Evolutionary conservation across 2,888 invertebrate genomes (phyloP), one percentile per base, ranked within the genome.

Genomic region (Aproaerema taeniolella): DNA sequence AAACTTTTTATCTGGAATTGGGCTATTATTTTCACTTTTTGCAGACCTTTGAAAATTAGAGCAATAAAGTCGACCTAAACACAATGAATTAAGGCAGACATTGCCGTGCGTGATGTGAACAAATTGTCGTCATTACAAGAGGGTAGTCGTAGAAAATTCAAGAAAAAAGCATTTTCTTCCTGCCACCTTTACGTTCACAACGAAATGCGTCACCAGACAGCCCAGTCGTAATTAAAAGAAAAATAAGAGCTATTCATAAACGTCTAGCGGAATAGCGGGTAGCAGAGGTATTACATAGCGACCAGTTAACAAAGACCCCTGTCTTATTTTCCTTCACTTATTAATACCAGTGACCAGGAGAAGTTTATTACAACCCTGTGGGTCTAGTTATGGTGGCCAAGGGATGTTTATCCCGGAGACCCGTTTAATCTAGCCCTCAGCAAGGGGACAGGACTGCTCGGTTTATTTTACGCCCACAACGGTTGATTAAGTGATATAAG

Each of bases 211-310:
- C 68, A 64, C 61, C 67, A 63, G 61, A 61, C 68, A 62, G 62
- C 61, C 59, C 6, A 58, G 66, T 55, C 58, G 61, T 85, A 85
- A 85, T 85, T 85, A 85, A 83, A 85, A 83, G 86, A 85, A 85
- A 85, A 81, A 85, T 82, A 85, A 79, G 73, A 62, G 67, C 78
- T 73, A 85, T 85, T 83, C 81, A 83, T 85, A 82, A 80, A 82
- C 62, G 86, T 85, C 86, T 55, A 51, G 53, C 56, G 65, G 63
- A 72, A 82, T 74, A 67, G 74, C 73, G 56, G 57, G 67, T 67
- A 72, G 70, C 66, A 58, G 67, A 52, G 66, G 69, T 58, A 67
- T 79, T 78, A 78, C 71, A 71, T 63, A 54, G 52, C 61, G 45
- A 52, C 83, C 80, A 70, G 47, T 42, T 39, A 39, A 45, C 17